Percentiles rank a stretch among this genome's conserved stretches.
Evolutionary conservation across 2,888 invertebrate species (phyloP).

Genomic region (Lithosia quadra): DNA sequence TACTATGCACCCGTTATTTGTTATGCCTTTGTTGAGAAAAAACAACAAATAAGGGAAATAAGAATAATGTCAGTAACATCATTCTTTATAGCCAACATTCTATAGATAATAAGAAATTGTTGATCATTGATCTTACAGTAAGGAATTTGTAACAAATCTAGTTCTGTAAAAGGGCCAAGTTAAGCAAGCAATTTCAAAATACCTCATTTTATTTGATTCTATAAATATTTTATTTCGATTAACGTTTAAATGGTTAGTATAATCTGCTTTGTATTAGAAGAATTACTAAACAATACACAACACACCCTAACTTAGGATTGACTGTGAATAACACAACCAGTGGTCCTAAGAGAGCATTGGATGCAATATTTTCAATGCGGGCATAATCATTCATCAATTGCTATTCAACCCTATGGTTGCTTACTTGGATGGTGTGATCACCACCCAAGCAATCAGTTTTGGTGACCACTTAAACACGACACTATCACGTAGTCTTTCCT

Average conservation of each 20-base stretch:
- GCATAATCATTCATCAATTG: no score
- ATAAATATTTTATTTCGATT: background rate
- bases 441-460: background rate
- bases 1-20: background rate
- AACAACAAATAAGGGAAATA: background rate
- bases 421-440: no score
- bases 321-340: no score
- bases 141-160: background rate
- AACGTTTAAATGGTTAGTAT: background rate
- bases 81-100: background rate
- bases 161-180: slow-evolving; percentile 5
- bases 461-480: background rate
- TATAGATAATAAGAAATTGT: slow-evolving; percentile 1
- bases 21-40: background rate
- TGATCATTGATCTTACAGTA: background rate
- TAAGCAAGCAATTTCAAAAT: background rate
- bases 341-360: no score
- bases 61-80: background rate
- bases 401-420: no score
- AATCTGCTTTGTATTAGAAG: background rate
- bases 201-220: background rate
- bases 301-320: background rate
- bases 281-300: no score
- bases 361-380: no score
- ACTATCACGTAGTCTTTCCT: no score